These are phyloP conservation scores for Limnephilus auricula DNA, from an alignment of 2,888 invertebrate genomes.

Conservation along the genomic window DNA sequence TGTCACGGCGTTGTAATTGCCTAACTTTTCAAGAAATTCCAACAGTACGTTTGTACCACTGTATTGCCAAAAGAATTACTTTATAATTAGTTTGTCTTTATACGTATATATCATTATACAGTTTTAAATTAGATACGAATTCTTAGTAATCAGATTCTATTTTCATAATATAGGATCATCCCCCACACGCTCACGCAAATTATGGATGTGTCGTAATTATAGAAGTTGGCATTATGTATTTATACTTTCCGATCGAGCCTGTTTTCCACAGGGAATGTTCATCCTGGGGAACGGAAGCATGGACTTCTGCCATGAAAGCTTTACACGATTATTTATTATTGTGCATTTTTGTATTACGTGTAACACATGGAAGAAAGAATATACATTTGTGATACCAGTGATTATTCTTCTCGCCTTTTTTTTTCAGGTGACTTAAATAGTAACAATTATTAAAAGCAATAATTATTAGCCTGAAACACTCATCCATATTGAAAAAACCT, in stretches of 20 bases:
- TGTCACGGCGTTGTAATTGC: neutral
- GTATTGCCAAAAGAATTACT: neutral
- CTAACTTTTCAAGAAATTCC: neutral
- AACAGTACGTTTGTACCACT: neutral
- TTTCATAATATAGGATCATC: neutral
- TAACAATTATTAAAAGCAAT: no score
- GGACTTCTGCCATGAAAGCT: neutral
- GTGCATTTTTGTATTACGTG: no score
- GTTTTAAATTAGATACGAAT: neutral
- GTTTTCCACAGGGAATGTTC: neutral
- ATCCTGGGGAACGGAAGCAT: neutral
- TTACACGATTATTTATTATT: neutral
- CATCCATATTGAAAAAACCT: no score
- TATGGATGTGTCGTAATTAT: neutral
- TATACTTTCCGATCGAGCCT: neutral
- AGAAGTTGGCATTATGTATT: neutral
- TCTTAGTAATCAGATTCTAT: neutral
- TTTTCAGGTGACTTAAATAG: no score
- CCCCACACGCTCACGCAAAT: neutral
- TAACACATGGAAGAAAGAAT: no score
- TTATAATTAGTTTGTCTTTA: no score
- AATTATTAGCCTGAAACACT: no score
- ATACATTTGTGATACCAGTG: no score
- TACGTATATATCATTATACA: no score
- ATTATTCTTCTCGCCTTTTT: no score